Percentiles rank a stretch among this genome's conserved stretches.
phyloP scores from a whole-genome alignment of 2,113 vertebrate genomes.

The Solea solea region DNA sequence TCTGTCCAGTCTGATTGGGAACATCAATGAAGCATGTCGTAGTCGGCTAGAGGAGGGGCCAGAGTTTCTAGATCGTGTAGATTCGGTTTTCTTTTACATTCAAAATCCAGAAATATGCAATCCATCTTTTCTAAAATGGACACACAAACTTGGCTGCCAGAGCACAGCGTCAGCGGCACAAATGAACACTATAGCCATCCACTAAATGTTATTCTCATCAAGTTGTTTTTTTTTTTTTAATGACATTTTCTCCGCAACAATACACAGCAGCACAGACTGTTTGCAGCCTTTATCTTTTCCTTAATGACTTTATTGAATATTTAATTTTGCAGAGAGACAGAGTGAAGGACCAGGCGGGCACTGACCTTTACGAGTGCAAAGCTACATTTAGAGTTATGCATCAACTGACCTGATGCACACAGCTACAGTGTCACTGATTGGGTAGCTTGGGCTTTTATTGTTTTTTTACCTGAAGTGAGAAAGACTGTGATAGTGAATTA shows the following conservation, averaged over 20 bases:
- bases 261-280: slow-evolving; percentile 7
- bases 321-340: slow-evolving; percentile 21
- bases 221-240: not conserved
- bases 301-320: slow-evolving; percentile 31
- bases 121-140: not conserved
- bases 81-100: not conserved
- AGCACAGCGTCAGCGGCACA: not conserved
- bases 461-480: too few relatives aligned
- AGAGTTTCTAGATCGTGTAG: too few relatives aligned
- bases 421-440: not conserved
- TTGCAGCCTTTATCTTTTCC: slow-evolving; percentile 13
- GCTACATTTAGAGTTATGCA: not conserved
- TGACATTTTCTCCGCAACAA: not conserved
- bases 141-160: not conserved
- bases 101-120: not conserved
- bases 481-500: too few relatives aligned
- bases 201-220: not conserved
- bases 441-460: too few relatives aligned
- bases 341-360: not conserved
- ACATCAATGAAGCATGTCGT: slow-evolving; percentile 1
- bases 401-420: not conserved
- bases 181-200: not conserved
- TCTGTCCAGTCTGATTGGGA: slow-evolving; percentile 34
- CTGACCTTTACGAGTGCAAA: not conserved
- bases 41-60: too few relatives aligned